Percentiles rank a stretch among this genome's conserved stretches.
Conservation (phyloP, 1,140 invertebrate species). For the Leptinotarsa undecemlineata region DNA sequence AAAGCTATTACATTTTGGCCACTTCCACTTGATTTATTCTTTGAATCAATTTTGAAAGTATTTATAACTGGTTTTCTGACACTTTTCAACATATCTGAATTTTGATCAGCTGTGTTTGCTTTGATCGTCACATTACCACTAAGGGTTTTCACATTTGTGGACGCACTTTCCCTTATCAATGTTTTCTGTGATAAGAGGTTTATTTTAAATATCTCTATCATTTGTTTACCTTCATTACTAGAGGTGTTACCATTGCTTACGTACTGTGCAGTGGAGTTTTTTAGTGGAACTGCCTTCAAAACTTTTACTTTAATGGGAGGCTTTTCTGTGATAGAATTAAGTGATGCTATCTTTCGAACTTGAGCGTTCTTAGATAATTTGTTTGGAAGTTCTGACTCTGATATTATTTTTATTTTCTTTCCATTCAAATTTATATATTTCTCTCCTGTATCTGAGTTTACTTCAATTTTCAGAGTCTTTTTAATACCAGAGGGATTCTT, state of each 20-base stretch:
- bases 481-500: neutral
- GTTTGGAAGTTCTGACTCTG: conserved; percentile 13
- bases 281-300: neutral
- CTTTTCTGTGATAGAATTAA: neutral
- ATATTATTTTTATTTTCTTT: conserved; percentile 35
- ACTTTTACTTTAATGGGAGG: conserved; percentile 11
- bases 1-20: conserved; percentile 19
- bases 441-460: conserved; percentile 20
- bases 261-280: neutral
- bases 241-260: conserved; percentile 3
- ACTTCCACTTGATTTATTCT: neutral
- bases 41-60: neutral
- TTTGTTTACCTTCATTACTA: conserved; percentile 1
- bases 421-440: conserved; percentile 38
- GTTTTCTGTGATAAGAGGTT: conserved; percentile 10
- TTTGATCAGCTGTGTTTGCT: conserved; percentile 20
- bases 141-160: conserved; percentile 25
- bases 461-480: conserved; percentile 24
- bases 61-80: conserved; percentile 11
- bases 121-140: conserved; percentile 20
- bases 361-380: conserved; percentile 1
- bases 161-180: conserved; percentile 18
- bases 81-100: neutral
- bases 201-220: neutral
- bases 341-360: neutral